phyloP scores from a whole-genome alignment of 2,797 vertebrate genomes.

The Dallia pectoralis region DNA sequence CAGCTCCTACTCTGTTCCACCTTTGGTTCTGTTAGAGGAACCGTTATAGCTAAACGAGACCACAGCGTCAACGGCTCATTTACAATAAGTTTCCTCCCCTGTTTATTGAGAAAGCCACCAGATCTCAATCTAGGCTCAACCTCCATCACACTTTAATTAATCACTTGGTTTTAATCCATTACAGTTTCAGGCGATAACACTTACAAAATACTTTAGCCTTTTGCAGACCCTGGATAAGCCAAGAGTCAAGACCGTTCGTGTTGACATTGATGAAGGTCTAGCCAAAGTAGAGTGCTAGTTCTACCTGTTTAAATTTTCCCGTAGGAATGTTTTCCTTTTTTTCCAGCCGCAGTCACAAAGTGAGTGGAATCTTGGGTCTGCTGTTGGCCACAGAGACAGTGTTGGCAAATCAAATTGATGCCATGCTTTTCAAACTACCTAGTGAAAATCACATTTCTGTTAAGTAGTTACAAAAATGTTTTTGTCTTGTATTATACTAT shows the following conservation, averaged over 20 bases:
- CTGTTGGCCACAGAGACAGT: too few relatives aligned
- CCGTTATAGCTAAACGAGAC: too few relatives aligned
- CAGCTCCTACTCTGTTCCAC: not conserved
- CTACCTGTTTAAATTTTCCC: slow-evolving; percentile 41
- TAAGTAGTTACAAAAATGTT: too few relatives aligned
- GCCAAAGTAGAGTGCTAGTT: slow-evolving; percentile 10
- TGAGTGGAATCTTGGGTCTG: too few relatives aligned
- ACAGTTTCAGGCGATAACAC: not conserved
- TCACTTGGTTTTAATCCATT: not conserved
- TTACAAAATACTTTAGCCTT: not conserved
- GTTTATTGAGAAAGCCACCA: not conserved
- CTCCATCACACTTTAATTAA: not conserved
- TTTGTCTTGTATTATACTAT: too few relatives aligned
- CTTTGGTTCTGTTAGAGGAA: not conserved
- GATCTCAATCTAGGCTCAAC: not conserved
- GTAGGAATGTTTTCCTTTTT: too few relatives aligned
- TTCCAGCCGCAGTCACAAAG: too few relatives aligned
- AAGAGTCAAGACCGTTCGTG: slow-evolving; percentile 20
- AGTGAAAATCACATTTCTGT: too few relatives aligned
- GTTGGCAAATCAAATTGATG: too few relatives aligned
- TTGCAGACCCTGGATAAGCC: not conserved
- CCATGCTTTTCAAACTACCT: too few relatives aligned
- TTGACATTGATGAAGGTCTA: slow-evolving; percentile 38
- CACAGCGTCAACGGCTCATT: not conserved
- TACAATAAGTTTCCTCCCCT: not conserved